Percentiles rank a stretch among this genome's conserved stretches.
These are phyloP conservation scores for Corynorhinus townsendii DNA, from an alignment of 2,113 vertebrate genomes.

Conservation along the genomic window DNA sequence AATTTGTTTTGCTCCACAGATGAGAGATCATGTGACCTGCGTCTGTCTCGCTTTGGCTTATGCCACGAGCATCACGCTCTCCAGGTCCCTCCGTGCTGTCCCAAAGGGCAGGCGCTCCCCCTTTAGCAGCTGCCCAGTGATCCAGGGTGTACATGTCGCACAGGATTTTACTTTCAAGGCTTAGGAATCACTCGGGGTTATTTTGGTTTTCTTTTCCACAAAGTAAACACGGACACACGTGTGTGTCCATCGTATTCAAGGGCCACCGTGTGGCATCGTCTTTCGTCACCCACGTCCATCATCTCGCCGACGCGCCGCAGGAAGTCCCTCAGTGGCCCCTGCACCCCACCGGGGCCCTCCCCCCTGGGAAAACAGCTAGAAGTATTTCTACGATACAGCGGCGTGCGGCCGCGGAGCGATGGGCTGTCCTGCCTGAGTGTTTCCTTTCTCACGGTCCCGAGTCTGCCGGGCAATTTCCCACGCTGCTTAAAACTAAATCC, in stretches of 20 bases:
- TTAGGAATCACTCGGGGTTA: neutral
- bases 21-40: no score
- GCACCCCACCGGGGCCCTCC: no score
- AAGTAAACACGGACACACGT: neutral
- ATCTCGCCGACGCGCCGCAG: neutral
- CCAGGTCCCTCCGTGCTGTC: no score
- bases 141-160: fast-evolving
- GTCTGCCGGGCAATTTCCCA: neutral
- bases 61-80: no score
- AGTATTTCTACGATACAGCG: neutral
- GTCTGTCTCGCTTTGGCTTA: no score
- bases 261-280: neutral
- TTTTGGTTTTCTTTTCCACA: neutral
- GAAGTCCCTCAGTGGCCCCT: no score
- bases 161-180: neutral
- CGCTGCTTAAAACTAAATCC: neutral
- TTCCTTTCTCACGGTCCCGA: neutral
- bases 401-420: neutral
- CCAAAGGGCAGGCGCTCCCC: no score
- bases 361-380: neutral
- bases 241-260: neutral
- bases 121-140: no score
- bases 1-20: no score
- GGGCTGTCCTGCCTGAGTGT: no score
- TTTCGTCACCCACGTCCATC: neutral